phyloP scores from a whole-genome alignment of 2,888 invertebrate genomes.

The Aelia acuminata region DNA sequence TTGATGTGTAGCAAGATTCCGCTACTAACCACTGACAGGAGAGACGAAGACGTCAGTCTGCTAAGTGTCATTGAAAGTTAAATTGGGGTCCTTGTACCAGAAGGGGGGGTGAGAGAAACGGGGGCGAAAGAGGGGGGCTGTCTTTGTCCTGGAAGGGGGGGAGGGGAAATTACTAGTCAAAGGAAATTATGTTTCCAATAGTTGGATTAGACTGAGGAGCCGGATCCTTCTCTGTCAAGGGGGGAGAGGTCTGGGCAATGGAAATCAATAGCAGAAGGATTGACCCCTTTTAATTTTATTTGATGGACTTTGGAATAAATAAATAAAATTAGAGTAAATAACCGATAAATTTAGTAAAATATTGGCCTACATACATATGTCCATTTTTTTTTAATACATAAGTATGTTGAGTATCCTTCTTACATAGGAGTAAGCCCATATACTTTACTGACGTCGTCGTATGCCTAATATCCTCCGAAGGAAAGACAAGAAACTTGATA shows the following conservation, averaged over 20 bases:
- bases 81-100: background rate
- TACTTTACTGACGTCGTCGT: background rate
- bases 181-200: conserved; percentile 38
- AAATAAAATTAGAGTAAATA: too few species aligned
- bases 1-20: background rate
- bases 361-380: too few species aligned
- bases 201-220: background rate
- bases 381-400: too few species aligned
- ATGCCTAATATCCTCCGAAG: background rate
- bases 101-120: background rate
- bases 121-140: background rate
- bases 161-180: conserved; percentile 9
- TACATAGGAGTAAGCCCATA: background rate
- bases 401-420: background rate
- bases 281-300: too few species aligned
- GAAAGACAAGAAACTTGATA: background rate
- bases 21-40: background rate
- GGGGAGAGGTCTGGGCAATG: background rate
- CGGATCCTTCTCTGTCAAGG: background rate
- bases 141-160: background rate
- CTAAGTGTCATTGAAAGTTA: conserved; percentile 32
- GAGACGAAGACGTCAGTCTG: background rate
- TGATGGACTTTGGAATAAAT: too few species aligned
- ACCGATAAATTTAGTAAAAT: too few species aligned
- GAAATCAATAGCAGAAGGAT: background rate